Conservation (phyloP, 2,113 vertebrate species). For the Acinonyx jubatus region DNA sequence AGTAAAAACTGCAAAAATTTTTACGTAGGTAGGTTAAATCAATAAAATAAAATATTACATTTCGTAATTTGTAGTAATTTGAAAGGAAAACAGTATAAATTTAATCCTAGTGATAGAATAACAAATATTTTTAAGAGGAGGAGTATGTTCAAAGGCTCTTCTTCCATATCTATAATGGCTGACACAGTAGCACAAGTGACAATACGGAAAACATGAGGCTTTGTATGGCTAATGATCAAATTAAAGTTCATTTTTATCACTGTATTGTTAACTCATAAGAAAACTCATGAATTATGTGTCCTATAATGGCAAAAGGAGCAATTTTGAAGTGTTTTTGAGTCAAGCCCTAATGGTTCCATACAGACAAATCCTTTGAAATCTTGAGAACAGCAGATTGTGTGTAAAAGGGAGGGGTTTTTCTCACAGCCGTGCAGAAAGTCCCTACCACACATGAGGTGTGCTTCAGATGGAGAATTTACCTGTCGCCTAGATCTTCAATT, state of each 20-base stretch:
- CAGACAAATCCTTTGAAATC: not conserved
- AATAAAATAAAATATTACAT: not conserved
- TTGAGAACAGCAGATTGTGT: not conserved
- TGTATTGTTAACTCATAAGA: not conserved
- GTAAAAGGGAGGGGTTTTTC: rapidly evolving
- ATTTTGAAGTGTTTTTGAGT: not conserved
- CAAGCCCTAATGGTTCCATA: not conserved
- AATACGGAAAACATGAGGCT: not conserved
- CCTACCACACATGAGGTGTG: not conserved
- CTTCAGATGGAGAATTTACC: not conserved
- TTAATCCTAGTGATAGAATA: not conserved
- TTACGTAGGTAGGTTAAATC: not conserved
- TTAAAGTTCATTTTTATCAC: not conserved
- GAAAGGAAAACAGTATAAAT: not conserved
- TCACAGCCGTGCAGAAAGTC: not conserved
- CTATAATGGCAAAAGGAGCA: not conserved
- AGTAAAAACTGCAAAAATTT: not conserved
- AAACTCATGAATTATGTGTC: not conserved
- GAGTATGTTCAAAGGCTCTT: not conserved
- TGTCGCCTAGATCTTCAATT: not conserved
- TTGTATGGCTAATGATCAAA: not conserved
- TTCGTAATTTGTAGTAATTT: not conserved
- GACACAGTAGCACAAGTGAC: not conserved
- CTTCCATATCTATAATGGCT: not conserved
- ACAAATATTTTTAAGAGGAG: not conserved